Conservation (phyloP, 2,888 invertebrate species). For the Andrena fulva region DNA sequence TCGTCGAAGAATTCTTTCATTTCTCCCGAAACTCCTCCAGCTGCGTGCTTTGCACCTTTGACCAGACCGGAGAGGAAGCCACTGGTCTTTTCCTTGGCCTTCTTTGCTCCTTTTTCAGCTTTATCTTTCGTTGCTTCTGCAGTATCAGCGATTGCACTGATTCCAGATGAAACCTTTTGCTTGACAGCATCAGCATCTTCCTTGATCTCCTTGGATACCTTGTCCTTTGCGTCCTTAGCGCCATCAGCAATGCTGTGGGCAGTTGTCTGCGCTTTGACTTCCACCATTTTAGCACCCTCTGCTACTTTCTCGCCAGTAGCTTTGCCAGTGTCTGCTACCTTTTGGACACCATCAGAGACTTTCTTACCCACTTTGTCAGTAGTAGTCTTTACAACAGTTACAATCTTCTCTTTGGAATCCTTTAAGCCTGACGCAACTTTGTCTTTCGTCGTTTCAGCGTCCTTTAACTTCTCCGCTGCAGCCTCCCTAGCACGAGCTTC, state of each 20-base stretch:
- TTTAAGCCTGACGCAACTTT: conserved; percentile 46
- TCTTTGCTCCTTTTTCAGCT: conserved; percentile 68
- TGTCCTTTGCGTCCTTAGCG: conserved; percentile 38
- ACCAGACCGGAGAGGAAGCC: conserved; percentile 77
- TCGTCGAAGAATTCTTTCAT: conserved; percentile 77
- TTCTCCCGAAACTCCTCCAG: conserved; percentile 68
- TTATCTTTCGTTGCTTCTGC: conserved; percentile 82
- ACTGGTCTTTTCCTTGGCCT: conserved; percentile 73
- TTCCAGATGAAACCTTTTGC: conserved; percentile 56
- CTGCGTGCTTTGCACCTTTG: conserved; percentile 74
- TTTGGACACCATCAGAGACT: neutral
- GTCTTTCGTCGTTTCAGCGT: conserved; percentile 53
- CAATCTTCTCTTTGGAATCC: conserved; percentile 57
- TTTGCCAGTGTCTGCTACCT: conserved; percentile 22
- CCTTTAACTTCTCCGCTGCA: conserved; percentile 52
- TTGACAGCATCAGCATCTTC: conserved; percentile 57
- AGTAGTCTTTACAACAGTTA: neutral
- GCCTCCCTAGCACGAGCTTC: conserved; percentile 62
- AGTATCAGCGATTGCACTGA: conserved; percentile 79
- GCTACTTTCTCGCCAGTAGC: conserved; percentile 1
- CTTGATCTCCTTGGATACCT: conserved; percentile 59
- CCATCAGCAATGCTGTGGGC: neutral
- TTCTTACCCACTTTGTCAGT: neutral
- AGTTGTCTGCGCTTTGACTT: neutral
- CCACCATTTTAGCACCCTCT: neutral